Evolutionary conservation across 2,888 invertebrate genomes (phyloP).

Genomic region (Tipula vernalis): DNA sequence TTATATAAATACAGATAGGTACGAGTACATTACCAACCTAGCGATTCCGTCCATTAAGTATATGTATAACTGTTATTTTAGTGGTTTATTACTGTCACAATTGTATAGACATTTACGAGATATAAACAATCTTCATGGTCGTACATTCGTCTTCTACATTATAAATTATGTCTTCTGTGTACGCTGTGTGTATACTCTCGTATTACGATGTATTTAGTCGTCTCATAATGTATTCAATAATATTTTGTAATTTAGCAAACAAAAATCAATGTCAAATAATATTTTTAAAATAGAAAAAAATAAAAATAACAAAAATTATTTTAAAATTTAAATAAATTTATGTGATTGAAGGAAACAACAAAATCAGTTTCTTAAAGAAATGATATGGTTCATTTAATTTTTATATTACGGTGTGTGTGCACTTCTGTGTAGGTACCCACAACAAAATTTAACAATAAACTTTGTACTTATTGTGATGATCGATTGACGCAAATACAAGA

Average conservation of each 20-base stretch:
- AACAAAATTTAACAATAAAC: background rate
- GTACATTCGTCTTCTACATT: background rate
- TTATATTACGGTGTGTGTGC: background rate
- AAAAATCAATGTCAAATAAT: background rate
- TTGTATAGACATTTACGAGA: background rate
- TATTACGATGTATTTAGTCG: background rate
- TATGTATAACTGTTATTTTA: background rate
- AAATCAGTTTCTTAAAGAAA: background rate
- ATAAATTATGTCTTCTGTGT: background rate
- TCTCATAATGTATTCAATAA: background rate
- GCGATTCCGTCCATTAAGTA: too few relatives aligned
- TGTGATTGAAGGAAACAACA: background rate
- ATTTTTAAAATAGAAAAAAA: background rate
- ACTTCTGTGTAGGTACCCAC: background rate
- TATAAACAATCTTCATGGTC: background rate
- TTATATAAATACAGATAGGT: too few relatives aligned
- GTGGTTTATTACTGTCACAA: background rate
- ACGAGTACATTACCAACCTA: too few relatives aligned
- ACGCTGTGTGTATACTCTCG: background rate
- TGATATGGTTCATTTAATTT: background rate
- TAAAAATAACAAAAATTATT: too few relatives aligned
- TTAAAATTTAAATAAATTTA: background rate
- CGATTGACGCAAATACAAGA: background rate
- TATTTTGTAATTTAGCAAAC: background rate
- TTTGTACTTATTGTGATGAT: background rate